Evolutionary conservation across 2,797 vertebrate genomes (phyloP).

Genomic region (Glyptemys insculpta): DNA sequence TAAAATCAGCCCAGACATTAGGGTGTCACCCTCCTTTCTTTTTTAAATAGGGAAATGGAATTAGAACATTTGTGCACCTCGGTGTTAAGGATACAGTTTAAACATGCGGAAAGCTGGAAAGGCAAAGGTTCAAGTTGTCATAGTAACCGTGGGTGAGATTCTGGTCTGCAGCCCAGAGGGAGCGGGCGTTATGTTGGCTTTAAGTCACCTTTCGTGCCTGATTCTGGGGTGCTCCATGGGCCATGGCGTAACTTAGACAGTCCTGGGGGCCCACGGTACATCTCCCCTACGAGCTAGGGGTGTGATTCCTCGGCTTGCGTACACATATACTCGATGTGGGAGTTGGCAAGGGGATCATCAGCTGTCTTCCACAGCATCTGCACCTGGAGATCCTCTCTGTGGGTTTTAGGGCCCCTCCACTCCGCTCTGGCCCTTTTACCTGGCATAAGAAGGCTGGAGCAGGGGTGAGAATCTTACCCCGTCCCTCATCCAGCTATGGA

Average conservation of each 20-base stretch:
- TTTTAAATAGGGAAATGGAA: not conserved
- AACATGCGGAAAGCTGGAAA: not conserved
- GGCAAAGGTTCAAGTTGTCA: not conserved
- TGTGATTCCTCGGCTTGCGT: too few species aligned
- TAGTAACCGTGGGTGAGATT: not conserved
- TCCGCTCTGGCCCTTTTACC: not conserved
- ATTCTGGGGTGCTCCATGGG: fast-evolving
- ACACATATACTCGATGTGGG: fast-evolving
- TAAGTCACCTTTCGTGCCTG: not conserved
- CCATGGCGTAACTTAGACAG: fast-evolving
- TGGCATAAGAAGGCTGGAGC: not conserved
- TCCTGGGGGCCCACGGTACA: not conserved
- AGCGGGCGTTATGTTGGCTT: not conserved
- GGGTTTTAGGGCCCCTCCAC: not conserved
- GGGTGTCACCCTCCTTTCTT: too few species aligned
- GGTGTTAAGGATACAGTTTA: not conserved
- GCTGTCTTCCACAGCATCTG: not conserved
- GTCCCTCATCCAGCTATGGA: not conserved
- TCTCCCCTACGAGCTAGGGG: too few species aligned
- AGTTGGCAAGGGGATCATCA: not conserved
- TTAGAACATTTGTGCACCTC: not conserved
- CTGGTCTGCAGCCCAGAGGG: not conserved
- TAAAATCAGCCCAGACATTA: not conserved
- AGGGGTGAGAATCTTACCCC: not conserved
- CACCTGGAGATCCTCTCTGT: not conserved